Percentiles rank a stretch among this genome's conserved stretches.
phyloP scores from a whole-genome alignment of 2,113 vertebrate species.

The Solea senegalensis region DNA sequence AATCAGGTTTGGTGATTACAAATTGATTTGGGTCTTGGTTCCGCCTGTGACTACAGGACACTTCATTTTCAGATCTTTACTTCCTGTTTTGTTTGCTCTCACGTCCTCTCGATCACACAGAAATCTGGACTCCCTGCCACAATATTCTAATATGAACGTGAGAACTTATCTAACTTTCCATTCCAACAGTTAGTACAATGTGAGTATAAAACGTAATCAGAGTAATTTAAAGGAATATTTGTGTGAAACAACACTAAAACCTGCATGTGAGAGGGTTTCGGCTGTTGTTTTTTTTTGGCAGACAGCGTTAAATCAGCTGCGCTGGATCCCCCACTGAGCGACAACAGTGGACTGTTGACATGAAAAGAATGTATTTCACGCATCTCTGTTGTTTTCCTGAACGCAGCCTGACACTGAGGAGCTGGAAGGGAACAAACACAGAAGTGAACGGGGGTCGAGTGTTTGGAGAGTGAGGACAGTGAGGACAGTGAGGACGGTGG shows the following conservation, averaged over 20 bases:
- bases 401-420: background rate
- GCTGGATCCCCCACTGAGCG: background rate
- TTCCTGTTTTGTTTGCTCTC: no score
- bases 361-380: background rate
- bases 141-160: no score
- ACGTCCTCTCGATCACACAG: no score
- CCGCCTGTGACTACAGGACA: no score
- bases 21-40: background rate
- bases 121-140: no score
- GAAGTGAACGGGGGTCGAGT: background rate
- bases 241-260: background rate
- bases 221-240: background rate
- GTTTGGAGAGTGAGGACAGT: background rate
- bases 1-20: no score
- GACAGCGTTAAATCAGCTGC: background rate
- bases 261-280: background rate
- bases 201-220: background rate
- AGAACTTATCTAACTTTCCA: no score
- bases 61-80: no score
- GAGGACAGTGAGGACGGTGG: background rate
- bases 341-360: background rate
- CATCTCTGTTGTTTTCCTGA: background rate
- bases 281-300: no score
- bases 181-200: background rate
- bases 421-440: background rate